phyloP scores from a whole-genome alignment of 1,140 invertebrate genomes.

The Zaprionus africanus region DNA sequence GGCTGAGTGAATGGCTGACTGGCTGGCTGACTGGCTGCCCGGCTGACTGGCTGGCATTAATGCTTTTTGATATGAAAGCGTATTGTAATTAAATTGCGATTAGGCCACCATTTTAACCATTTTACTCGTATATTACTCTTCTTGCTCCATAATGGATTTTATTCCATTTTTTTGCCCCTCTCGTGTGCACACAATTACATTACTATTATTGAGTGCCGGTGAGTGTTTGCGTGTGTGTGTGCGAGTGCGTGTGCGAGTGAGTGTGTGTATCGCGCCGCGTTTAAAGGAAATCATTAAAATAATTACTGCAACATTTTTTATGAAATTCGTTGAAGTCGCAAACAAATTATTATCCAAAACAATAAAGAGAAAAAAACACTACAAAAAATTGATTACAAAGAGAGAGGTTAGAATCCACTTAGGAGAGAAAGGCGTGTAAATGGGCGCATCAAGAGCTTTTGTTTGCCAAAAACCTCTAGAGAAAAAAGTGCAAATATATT shows the following conservation, averaged over 20 bases:
- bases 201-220: constrained; percentile 49
- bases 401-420: constrained; percentile 33
- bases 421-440: constrained; percentile 25
- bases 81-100: constrained; percentile 84
- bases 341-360: constrained; percentile 69
- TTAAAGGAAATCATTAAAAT: constrained; percentile 83
- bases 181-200: constrained; percentile 68
- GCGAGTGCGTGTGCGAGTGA: constrained; percentile 7
- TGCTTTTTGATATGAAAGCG: constrained; percentile 83
- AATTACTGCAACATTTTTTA: constrained; percentile 80
- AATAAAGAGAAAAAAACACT: constrained; percentile 26
- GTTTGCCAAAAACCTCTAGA: not conserved
- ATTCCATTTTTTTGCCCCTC: constrained; percentile 69
- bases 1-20: constrained; percentile 41
- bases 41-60: constrained; percentile 68
- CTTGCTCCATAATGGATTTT: constrained; percentile 81
- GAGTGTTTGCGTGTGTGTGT: constrained; percentile 27
- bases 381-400: constrained; percentile 8
- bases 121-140: constrained; percentile 79
- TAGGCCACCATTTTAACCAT: constrained; percentile 83
- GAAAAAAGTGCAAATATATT: constrained; percentile 4
- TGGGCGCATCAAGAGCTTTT: constrained; percentile 9
- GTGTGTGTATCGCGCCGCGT: constrained; percentile 58
- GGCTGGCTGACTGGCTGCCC: constrained; percentile 6
- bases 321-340: constrained; percentile 73